Conservation (phyloP, 2,113 vertebrate genomes). For the Megalops atlanticus region DNA sequence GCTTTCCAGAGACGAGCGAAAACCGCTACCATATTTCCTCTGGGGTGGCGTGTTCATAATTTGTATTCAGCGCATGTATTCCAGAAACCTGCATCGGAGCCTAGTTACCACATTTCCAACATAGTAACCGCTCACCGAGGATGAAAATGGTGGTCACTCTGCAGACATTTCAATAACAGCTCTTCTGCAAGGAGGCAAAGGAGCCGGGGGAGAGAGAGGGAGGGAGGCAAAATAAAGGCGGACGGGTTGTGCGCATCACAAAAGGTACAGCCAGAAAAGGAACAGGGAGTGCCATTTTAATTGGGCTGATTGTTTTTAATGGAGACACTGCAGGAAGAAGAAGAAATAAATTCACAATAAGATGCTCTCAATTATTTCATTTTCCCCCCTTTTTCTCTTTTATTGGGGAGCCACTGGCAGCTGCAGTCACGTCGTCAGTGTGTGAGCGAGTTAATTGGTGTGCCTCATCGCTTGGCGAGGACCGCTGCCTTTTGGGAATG, state of each 20-base stretch:
- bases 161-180: conserved; percentile 12
- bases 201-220: background rate
- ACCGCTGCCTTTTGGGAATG: conserved; percentile 51
- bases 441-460: conserved; percentile 50
- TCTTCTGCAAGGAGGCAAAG: conserved; percentile 6
- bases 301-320: conserved; percentile 42
- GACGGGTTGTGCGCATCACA: conserved; percentile 4
- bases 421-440: conserved; percentile 32
- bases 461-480: conserved; percentile 34
- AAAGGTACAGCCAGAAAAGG: conserved; percentile 7
- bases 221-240: background rate
- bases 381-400: conserved; percentile 30
- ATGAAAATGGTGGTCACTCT: conserved; percentile 34
- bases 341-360: conserved; percentile 30
- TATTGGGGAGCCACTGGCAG: conserved; percentile 37
- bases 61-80: conserved; percentile 48
- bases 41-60: conserved; percentile 35
- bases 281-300: conserved; percentile 24
- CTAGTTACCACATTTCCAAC: conserved; percentile 47
- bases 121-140: conserved; percentile 41
- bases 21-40: conserved; percentile 21
- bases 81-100: conserved; percentile 43
- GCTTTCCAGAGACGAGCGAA: conserved; percentile 13
- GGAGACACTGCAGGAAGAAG: conserved; percentile 14
- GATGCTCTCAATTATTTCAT: conserved; percentile 31